Percentiles rank a stretch among this genome's conserved stretches.
These are phyloP conservation scores for Frankliniella intonsa DNA, from an alignment of 2,888 invertebrate genomes.

Conservation along the genomic window DNA sequence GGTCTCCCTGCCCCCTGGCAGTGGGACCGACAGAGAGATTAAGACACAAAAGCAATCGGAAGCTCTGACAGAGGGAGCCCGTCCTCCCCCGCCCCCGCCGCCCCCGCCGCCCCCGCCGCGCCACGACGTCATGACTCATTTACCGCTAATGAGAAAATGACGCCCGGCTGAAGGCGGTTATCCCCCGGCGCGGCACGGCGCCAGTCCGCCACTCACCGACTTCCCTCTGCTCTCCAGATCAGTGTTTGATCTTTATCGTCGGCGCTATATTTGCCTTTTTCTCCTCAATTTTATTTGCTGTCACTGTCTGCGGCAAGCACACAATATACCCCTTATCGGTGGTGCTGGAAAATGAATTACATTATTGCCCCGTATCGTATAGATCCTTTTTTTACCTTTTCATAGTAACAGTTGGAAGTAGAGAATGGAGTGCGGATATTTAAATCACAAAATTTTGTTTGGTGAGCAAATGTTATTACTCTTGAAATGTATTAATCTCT, in stretches of 20 bases:
- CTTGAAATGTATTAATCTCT: no score
- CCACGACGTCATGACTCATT: slow-evolving; percentile 16
- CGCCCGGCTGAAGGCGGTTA: not conserved
- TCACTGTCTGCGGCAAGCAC: not conserved
- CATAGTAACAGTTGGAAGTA: no score
- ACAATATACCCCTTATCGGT: no score
- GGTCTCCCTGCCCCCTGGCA: not conserved
- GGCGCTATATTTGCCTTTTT: not conserved
- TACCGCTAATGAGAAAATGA: slow-evolving; percentile 26
- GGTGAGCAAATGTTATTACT: no score
- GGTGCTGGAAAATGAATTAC: no score
- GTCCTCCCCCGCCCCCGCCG: not conserved
- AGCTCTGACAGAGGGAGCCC: not conserved
- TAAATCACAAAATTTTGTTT: no score
- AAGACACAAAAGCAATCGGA: slow-evolving; percentile 15
- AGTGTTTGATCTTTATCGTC: not conserved
- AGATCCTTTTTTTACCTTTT: no score
- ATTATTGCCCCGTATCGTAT: no score
- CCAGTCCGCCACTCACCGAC: not conserved
- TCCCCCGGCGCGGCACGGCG: not conserved
- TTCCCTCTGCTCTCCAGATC: not conserved
- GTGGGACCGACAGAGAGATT: not conserved
- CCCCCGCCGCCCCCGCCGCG: not conserved
- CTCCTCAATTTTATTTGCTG: no score
- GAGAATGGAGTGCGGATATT: no score